These are phyloP conservation scores for Geotrypetes seraphini DNA, from an alignment of 2,797 vertebrate genomes.

Conservation along the genomic window DNA sequence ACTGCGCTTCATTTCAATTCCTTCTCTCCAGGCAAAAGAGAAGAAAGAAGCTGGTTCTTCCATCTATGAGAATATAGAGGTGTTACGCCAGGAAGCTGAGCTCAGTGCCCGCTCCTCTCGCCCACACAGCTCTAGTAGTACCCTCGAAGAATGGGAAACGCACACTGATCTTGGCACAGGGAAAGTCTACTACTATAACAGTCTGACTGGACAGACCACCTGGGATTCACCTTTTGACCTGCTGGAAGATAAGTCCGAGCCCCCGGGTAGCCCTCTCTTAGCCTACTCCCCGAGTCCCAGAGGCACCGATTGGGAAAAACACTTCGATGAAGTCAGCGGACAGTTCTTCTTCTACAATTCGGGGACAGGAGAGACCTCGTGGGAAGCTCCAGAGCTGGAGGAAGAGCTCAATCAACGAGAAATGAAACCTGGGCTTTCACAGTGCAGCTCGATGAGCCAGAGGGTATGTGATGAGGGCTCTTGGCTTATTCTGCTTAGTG, in stretches of 20 bases:
- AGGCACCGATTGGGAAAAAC: conserved; percentile 62
- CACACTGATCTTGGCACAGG: conserved; percentile 62
- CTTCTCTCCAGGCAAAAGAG: background rate
- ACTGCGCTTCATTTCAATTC: too few relatives aligned
- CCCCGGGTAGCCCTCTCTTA: conserved; percentile 28
- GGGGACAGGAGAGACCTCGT: conserved; percentile 60
- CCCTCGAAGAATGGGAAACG: conserved; percentile 59
- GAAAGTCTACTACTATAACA: conserved; percentile 77
- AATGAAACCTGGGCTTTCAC: conserved; percentile 46
- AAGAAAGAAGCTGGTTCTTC: background rate
- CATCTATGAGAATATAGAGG: conserved; percentile 69
- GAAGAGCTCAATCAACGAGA: conserved; percentile 18
- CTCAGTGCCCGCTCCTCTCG: background rate
- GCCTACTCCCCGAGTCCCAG: conserved; percentile 27
- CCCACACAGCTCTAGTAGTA: conserved; percentile 5
- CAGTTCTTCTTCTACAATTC: conserved; percentile 70
- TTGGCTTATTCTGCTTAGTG: too few relatives aligned
- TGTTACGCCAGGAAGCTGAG: conserved; percentile 30
- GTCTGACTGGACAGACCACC: conserved; percentile 69
- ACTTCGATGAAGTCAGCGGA: conserved; percentile 61
- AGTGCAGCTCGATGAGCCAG: conserved; percentile 8
- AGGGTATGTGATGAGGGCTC: conserved; percentile 61
- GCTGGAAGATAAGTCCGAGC: conserved; percentile 25
- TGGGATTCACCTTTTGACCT: conserved; percentile 72
- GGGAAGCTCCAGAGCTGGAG: conserved; percentile 50